Conservation (phyloP, 2,888 invertebrate species). For the Eupithecia pulchellata region DNA sequence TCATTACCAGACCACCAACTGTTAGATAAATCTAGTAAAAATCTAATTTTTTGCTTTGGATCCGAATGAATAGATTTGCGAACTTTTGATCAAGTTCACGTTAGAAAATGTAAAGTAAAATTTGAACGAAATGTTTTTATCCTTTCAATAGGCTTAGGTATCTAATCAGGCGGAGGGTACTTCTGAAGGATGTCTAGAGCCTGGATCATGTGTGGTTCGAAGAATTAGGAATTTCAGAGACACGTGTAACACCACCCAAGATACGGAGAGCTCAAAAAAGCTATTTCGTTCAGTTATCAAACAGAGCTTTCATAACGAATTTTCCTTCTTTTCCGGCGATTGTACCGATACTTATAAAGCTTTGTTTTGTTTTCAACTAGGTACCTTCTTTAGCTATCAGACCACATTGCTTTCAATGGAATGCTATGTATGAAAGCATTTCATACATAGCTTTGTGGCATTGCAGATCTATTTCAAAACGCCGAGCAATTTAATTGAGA, state of each 20-base stretch:
- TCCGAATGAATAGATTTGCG: background rate
- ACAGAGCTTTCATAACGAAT: background rate
- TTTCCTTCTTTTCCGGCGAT: no score
- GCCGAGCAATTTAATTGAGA: no score
- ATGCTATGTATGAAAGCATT: no score
- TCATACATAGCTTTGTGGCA: no score
- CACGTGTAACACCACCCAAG: background rate
- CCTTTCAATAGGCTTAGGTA: background rate
- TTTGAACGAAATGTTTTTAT: conserved; percentile 4
- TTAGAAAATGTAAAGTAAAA: background rate
- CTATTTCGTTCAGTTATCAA: background rate
- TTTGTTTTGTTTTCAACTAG: no score
- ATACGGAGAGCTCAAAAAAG: no score
- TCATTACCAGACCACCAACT: background rate
- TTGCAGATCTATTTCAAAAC: no score
- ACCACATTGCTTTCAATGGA: no score
- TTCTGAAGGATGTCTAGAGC: conserved; percentile 2
- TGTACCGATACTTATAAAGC: no score
- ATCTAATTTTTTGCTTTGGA: background rate
- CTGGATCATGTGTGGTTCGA: background rate
- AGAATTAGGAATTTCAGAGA: background rate
- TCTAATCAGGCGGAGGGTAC: background rate
- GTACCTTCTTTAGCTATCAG: no score
- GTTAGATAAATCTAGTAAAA: background rate
- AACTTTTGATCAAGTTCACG: background rate